Percentiles rank a stretch among this genome's conserved stretches.
Conservation (phyloP, 1,140 invertebrate species). For the Hyposmocoma kahamanoa region DNA sequence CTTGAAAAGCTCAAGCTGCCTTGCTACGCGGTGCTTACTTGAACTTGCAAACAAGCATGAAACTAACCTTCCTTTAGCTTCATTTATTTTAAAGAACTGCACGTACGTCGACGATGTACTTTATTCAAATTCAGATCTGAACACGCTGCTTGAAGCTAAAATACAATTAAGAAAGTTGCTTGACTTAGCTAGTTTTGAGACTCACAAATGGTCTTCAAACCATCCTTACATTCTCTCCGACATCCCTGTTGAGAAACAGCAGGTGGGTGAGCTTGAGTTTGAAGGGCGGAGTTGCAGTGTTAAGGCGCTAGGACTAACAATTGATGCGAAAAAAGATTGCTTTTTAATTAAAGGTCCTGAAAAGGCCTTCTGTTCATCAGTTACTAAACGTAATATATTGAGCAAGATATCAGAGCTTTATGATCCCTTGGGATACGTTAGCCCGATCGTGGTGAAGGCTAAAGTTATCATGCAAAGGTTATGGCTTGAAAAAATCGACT, state of each 20-base stretch:
- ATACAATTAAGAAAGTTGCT: not conserved
- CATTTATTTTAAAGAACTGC: conserved; percentile 4
- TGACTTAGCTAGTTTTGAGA: not conserved
- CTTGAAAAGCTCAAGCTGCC: not conserved
- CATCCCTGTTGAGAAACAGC: not conserved
- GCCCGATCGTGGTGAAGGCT: conserved; percentile 9
- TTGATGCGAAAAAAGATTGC: not conserved
- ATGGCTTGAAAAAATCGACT: conserved; percentile 1
- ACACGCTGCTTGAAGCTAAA: not conserved
- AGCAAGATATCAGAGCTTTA: conserved; percentile 4
- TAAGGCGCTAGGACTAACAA: conserved; percentile 5
- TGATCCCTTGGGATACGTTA: conserved; percentile 9
- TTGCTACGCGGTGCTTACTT: conserved; percentile 1
- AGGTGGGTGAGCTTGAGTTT: conserved; percentile 1
- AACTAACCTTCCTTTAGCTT: not conserved
- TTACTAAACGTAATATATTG: not conserved
- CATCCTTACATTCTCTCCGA: not conserved
- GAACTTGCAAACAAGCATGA: not conserved
- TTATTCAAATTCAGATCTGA: not conserved
- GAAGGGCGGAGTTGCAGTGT: not conserved
- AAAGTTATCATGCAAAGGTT: too few relatives aligned
- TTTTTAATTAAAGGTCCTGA: too few relatives aligned
- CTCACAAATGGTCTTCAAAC: conserved; percentile 6
- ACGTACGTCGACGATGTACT: conserved; percentile 4
- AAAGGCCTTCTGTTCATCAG: not conserved